Base-by-base conservation (phyloP, 1,140 invertebrate genomes). In the Cydia fagiglandana region DNA sequence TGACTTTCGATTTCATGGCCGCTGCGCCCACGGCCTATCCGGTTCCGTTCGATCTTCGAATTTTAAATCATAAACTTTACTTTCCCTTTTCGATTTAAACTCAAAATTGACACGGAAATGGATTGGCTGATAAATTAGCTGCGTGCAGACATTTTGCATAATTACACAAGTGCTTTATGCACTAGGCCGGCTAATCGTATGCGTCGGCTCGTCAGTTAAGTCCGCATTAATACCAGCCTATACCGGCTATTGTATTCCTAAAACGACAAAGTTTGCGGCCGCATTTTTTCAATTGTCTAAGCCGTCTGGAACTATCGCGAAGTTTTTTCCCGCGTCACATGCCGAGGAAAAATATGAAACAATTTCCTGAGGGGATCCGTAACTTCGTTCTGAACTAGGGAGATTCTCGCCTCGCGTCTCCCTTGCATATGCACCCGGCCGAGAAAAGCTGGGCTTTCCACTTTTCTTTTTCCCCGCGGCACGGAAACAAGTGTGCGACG, bases 321-420 rank as follows among this genome's bases (percentile, higher is more conserved):
- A 89, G 80, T 85, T 89, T 81, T 83, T 86, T 83, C 83, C 45
- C 83, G 81, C 80, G 79, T 85, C 86, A 86, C 81, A 86, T 83
- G 81, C 77, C 77, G 78, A 80, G 80, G 79, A 78, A 85, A 84
- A 88, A 88, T 83, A 87, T 86, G 84, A 88, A 88, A 89, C 85
- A 85, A 88, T 86, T 85, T 75, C 84, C 83, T 83, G 82, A 80
- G 79, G 75, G 82, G 78, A 85, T 86, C 81, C 80, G 87, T 89
- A 88, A 90, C 86, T 88, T 83, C 81, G 82, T 90, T 91, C 86
- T 84, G 83, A 87, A 88, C 80, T 82, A 84, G 83, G 83, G 85
- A 86, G 82, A 86, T 88, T 86, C 86, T 78, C 83, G 68, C 77
- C 81, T 75, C 75, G 77, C 74, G 64, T 73, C 53, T 17, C 76